A percentile compares a stretch with the other conserved stretches of the same genome.
These are phyloP conservation scores for Dusona sp. DNA, from an alignment of 2,888 invertebrate genomes.

Conservation along the genomic window DNA sequence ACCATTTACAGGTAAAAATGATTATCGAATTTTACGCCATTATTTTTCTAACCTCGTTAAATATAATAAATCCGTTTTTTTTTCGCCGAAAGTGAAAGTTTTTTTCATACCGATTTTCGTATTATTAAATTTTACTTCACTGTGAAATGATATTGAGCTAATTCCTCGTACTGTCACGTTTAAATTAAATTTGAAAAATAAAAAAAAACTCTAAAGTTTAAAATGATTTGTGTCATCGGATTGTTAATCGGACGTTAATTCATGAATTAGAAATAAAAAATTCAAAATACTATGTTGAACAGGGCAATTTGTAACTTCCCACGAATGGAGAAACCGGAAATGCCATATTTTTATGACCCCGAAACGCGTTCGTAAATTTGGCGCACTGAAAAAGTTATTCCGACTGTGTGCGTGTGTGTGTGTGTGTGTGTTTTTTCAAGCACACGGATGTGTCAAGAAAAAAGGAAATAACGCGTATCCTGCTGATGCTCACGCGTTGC, in stretches of 20 bases:
- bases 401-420: not conserved
- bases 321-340: not conserved
- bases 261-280: not conserved
- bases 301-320: not conserved
- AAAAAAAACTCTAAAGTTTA: too few relatives aligned
- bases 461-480: conserved; percentile 65
- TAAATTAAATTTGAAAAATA: too few relatives aligned
- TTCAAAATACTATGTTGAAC: not conserved
- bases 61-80: too few relatives aligned
- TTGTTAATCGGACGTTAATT: not conserved
- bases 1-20: too few relatives aligned
- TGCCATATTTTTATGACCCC: not conserved
- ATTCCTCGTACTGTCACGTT: too few relatives aligned
- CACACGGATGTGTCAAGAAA: conserved; percentile 38
- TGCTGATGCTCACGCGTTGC: conserved; percentile 43
- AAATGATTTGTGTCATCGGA: too few relatives aligned
- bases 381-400: not conserved
- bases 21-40: too few relatives aligned
- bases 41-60: too few relatives aligned
- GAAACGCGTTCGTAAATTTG: not conserved
- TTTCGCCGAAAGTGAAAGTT: too few relatives aligned
- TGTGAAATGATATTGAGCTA: too few relatives aligned
- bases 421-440: not conserved
- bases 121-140: too few relatives aligned
- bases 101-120: too few relatives aligned